Evolutionary conservation across 2,888 invertebrate genomes (phyloP), one percentile per base, ranked within the genome.

Genomic region (Cynaeus angustus): DNA sequence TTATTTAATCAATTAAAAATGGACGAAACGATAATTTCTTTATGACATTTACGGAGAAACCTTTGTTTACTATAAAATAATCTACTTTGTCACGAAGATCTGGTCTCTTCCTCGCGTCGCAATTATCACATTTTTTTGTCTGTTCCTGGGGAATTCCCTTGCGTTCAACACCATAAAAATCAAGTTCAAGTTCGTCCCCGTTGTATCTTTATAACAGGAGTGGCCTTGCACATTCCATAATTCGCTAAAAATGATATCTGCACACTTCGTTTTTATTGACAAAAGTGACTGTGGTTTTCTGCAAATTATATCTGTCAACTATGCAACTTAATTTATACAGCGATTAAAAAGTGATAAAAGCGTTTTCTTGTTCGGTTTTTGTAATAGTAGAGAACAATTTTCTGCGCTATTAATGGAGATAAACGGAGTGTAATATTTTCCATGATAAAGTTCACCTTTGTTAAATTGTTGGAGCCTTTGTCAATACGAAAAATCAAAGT

Each of bases 271-370:
- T 33, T 33, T 33, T 33, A 33, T 33, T 33, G 33, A 33, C 33
- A 33, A 33, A 33, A 33, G 7, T 9, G 33, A 33, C 7, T 33
- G 33, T n/a, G 33, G 33, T 33, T 33, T 33, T 33, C 7, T 21
- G 21, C 1, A 21, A 21, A 21, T 21, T 21, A 3, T 21, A 21
- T 4, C 1, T 21, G 21, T 3, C 21, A 21, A 3, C 21, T 1
- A 21, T 1, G 21, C 4, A 21, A 21, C 21, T 21, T 33, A 2
- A 33, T 33, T 33, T 33, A 33, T 33, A n/a, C 12, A 12, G 30
- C 28, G 13, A 30, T 52, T 33, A 52, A 52, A 52, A 26, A 52
- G 12, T 28, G 52, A 33, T 52, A 52, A 52, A 52, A 52, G 52
- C 52, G 33, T 33, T 52, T 10, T 6, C 52, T 52, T 52, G 52